These are phyloP conservation scores for Rhabdophis nuchalis DNA, from an alignment of 2,797 vertebrate species.

Conservation along the genomic window DNA sequence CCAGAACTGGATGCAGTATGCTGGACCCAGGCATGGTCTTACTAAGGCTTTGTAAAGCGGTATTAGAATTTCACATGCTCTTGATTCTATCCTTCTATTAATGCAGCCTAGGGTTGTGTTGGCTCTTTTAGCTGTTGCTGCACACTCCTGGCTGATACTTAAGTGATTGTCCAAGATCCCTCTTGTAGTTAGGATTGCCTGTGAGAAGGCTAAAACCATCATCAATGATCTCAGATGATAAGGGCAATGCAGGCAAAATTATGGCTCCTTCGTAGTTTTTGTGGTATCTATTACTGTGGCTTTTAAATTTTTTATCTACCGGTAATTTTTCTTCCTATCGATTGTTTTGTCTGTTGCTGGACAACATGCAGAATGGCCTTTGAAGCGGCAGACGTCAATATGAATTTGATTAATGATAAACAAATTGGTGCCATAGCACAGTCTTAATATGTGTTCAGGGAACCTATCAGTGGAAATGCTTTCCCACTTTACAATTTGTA, in stretches of 20 bases:
- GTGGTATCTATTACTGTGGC: background rate
- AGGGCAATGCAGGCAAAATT: background rate
- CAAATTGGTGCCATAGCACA: background rate
- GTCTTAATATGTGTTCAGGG: background rate
- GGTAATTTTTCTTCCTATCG: background rate
- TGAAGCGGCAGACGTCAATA: background rate
- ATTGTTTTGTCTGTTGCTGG: background rate
- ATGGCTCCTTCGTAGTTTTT: background rate
- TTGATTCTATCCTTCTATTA: background rate
- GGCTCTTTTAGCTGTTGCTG: background rate
- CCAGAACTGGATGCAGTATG: background rate
- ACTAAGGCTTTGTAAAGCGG: background rate
- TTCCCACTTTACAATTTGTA: background rate
- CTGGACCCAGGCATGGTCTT: background rate
- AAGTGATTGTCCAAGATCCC: background rate
- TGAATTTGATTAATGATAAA: background rate
- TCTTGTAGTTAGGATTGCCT: background rate
- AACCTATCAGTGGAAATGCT: too few species aligned
- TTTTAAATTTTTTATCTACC: background rate
- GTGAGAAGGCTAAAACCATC: background rate
- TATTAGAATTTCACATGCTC: background rate
- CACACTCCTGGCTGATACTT: background rate
- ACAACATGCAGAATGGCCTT: background rate
- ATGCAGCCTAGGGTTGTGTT: background rate
- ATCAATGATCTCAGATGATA: background rate